Evolutionary conservation across 2,888 invertebrate species (phyloP).

Genomic region (Therioaphis trifolii): DNA sequence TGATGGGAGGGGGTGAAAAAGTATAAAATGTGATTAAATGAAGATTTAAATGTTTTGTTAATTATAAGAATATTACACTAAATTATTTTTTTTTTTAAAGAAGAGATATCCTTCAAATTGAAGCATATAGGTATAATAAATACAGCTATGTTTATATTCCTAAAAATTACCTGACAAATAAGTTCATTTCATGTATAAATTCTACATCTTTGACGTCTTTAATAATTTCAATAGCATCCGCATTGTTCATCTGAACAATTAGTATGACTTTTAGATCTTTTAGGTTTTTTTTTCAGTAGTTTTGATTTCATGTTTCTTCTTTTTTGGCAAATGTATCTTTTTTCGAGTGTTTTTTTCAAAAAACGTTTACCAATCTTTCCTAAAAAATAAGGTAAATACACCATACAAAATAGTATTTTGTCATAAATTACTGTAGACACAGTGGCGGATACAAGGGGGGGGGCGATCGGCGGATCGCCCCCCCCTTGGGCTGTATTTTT

Average conservation of each 20-base stretch:
- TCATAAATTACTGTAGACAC: too few species aligned
- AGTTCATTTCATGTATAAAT: slow-evolving; percentile 7
- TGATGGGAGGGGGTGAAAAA: too few species aligned
- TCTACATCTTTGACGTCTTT: not conserved
- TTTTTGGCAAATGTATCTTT: not conserved
- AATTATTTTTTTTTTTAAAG: too few species aligned
- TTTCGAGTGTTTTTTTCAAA: not conserved
- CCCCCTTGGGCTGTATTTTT: too few species aligned
- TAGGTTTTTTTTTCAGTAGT: not conserved
- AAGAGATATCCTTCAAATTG: too few species aligned
- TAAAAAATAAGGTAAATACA: slow-evolving; percentile 2
- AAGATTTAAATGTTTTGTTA: too few species aligned
- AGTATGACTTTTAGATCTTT: not conserved
- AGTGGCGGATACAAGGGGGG: too few species aligned
- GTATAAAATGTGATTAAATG: too few species aligned
- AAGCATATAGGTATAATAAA: too few species aligned
- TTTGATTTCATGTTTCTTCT: not conserved
- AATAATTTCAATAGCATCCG: not conserved
- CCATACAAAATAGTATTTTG: not conserved
- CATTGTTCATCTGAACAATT: not conserved
- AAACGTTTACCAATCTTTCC: slow-evolving; percentile 1
- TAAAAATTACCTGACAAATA: slow-evolving; percentile 8
- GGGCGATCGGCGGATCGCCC: too few species aligned
- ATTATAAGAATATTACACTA: too few species aligned
- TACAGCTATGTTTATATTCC: too few species aligned